Evolutionary conservation across 2,888 invertebrate genomes (phyloP).

Genomic region (Protophormia terraenovae): DNA sequence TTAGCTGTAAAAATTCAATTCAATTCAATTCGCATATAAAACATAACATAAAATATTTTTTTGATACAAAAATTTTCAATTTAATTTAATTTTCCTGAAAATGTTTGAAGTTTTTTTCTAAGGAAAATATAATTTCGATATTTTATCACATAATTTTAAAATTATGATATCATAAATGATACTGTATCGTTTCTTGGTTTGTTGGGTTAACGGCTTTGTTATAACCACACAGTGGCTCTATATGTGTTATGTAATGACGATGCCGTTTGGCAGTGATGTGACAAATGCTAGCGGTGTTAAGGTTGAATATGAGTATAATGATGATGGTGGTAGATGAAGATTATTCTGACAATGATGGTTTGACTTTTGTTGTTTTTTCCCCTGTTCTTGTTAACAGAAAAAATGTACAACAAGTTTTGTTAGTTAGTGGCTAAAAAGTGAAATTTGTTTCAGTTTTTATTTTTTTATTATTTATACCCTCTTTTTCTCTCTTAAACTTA

Average conservation of each 20-base stretch:
- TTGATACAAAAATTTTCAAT: too few relatives aligned
- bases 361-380: constrained; percentile 19
- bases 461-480: too few relatives aligned
- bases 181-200: too few relatives aligned
- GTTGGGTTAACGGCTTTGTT: constrained; percentile 64
- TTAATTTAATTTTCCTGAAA: too few relatives aligned
- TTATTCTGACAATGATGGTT: constrained; percentile 48
- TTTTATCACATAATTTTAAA: too few relatives aligned
- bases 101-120: too few relatives aligned
- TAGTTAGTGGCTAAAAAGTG: not conserved
- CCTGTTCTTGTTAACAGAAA: not conserved
- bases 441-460: too few relatives aligned
- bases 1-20: too few relatives aligned
- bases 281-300: constrained; percentile 19
- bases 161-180: too few relatives aligned
- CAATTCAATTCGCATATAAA: too few relatives aligned
- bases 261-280: constrained; percentile 30
- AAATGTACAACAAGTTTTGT: constrained; percentile 18
- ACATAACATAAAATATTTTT: too few relatives aligned
- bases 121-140: too few relatives aligned
- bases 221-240: constrained; percentile 53
- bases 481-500: not conserved
- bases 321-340: not conserved
- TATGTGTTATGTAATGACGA: constrained; percentile 28
- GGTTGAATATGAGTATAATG: not conserved